Base-by-base conservation (phyloP, 2,113 vertebrate species). In the Jaculus jaculus region DNA sequence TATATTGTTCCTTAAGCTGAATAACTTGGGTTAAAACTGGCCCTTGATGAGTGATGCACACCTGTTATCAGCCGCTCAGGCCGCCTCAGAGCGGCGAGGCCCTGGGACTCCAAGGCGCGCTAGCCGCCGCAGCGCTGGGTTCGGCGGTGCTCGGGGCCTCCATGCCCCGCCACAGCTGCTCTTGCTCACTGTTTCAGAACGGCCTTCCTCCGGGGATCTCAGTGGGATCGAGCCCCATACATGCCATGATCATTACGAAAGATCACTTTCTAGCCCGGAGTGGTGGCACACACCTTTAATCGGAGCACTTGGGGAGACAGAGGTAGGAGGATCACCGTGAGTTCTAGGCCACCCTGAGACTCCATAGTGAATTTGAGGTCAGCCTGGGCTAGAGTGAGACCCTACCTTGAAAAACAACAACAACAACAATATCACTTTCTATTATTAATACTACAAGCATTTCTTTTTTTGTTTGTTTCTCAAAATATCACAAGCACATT, bases 51-150 rank as follows among this genome's bases (percentile, higher is more conserved):
- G 87, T 18, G 39, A 79, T 54, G 13, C 30, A 34, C 24, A 84
- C 42, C 9, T 47, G 47, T 54, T 39, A 71, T 80, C 34, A 93
- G 42, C 42, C 0, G 7, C 37, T 94, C 86, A 94, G 54, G 54
- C 90, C 89, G 15, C 78, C 91, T 90, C 92, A 97, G 87, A 51
- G 93, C 30, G 30, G 68, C 91, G 9, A 87, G 21, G 16, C 28
- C 12, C 18, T 47, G 17, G 8, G 11, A 54, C 54, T 54, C 54
- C 2, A 7, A 54, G 54, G 6, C 54, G 13, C 54, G 10, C 54
- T 54, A 12, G 2, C 54, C 13, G 54, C 7, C 15, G 7, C 54
- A 15, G 54, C 15, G 11, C 54, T 54, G 11, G 11, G 11, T 54
- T 54, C 54, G 7, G 54, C 7, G 54, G 54, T 2, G 7, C 15